A percentile compares a stretch with the other conserved stretches of the same genome.
phyloP scores from a whole-genome alignment of 2,888 invertebrate genomes.

The Arge pagana region DNA sequence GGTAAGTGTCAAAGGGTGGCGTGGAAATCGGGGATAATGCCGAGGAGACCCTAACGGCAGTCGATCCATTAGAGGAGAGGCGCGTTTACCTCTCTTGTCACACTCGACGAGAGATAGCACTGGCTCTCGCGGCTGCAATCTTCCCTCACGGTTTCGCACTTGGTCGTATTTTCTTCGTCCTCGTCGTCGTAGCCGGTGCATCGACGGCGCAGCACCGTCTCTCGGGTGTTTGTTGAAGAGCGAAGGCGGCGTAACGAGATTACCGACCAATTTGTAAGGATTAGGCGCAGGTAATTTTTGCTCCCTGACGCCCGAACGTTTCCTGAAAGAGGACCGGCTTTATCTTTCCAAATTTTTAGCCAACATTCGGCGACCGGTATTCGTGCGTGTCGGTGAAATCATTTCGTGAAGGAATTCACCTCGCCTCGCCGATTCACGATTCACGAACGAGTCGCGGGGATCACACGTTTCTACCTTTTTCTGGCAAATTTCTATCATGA shows the following conservation, averaged over 20 bases:
- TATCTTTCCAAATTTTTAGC: no score
- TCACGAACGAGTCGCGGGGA: no score
- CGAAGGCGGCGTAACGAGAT: slow-evolving; percentile 38
- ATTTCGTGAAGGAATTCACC: no score
- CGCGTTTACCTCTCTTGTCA: slow-evolving; percentile 33
- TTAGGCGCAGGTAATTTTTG: slow-evolving; percentile 29
- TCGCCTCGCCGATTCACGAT: no score
- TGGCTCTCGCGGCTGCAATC: neutral
- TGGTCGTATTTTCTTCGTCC: slow-evolving; percentile 9
- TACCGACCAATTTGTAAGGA: slow-evolving; percentile 43
- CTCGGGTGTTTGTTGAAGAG: no score
- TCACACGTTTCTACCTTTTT: no score
- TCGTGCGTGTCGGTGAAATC: no score
- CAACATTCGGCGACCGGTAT: no score
- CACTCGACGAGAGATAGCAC: slow-evolving; percentile 9
- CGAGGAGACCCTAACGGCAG: slow-evolving; percentile 43
- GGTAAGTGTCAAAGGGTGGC: slow-evolving; percentile 38
- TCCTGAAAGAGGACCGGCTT: no score
- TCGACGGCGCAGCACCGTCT: no score
- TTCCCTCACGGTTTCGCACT: slow-evolving; percentile 12
- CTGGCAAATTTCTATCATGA: no score
- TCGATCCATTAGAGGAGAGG: slow-evolving; percentile 42
- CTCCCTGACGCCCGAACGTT: no score
- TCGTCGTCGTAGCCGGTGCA: neutral
- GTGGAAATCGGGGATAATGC: slow-evolving; percentile 48